These are phyloP conservation scores for Prionace glauca DNA, from an alignment of 2,797 vertebrate species.

Conservation along the genomic window DNA sequence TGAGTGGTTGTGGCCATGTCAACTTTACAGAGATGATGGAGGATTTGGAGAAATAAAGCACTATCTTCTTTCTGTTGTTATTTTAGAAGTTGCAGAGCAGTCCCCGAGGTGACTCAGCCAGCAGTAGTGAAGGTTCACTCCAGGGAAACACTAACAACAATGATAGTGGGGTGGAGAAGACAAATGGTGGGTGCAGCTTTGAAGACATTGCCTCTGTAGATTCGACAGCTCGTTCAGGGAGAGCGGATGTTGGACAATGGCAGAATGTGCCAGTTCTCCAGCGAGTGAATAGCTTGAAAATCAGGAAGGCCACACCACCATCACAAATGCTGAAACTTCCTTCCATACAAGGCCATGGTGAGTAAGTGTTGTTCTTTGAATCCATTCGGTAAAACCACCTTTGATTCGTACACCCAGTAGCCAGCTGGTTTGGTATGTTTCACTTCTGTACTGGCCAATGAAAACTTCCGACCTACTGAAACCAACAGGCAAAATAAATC, in stretches of 20 bases:
- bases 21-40: too few relatives aligned
- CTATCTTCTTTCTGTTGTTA: not conserved
- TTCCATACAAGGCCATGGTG: conserved; percentile 69
- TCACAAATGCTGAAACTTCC: conserved; percentile 73
- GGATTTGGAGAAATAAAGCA: too few relatives aligned
- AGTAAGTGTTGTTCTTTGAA: conserved; percentile 41
- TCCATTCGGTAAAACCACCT: too few relatives aligned
- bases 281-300: conserved; percentile 87
- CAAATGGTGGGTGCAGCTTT: conserved; percentile 82
- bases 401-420: too few relatives aligned
- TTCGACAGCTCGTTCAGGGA: conserved; percentile 60
- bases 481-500: not conserved
- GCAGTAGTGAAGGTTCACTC: conserved; percentile 90
- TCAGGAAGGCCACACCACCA: conserved; percentile 73
- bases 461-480: not conserved
- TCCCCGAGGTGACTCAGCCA: conserved; percentile 85
- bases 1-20: too few relatives aligned
- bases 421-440: not conserved
- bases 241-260: conserved; percentile 78
- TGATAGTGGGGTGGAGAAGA: conserved; percentile 89
- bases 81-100: conserved; percentile 88
- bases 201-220: conserved; percentile 66
- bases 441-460: too few relatives aligned
- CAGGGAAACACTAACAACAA: conserved; percentile 92
- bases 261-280: conserved; percentile 74